A percentile compares a stretch with the other conserved stretches of the same genome.
phyloP scores from a whole-genome alignment of 2,888 invertebrate species.

The Clepsis dumicolana region DNA sequence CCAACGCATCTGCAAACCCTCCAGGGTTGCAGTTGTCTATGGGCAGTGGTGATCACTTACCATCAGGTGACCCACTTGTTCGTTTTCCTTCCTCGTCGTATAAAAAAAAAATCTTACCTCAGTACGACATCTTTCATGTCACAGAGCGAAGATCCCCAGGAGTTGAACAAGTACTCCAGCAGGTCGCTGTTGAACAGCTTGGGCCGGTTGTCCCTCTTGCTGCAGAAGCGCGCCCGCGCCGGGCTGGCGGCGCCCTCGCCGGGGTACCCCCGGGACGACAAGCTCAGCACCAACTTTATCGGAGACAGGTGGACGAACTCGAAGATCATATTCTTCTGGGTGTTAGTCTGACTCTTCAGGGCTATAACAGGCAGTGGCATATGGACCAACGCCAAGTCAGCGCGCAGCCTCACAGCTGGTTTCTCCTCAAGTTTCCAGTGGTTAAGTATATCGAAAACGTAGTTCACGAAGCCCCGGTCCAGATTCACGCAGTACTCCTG shows the following conservation, averaged over 20 bases:
- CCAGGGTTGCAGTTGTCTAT: too few species aligned
- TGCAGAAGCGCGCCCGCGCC: slow-evolving; percentile 62
- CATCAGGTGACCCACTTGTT: too few species aligned
- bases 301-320: slow-evolving; percentile 87
- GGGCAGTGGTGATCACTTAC: too few species aligned
- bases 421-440: slow-evolving; percentile 86
- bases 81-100: too few species aligned
- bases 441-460: slow-evolving; percentile 87
- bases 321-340: slow-evolving; percentile 76
- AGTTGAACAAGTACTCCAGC: slow-evolving; percentile 87
- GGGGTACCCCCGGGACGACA: slow-evolving; percentile 81
- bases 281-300: slow-evolving; percentile 87
- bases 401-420: slow-evolving; percentile 84
- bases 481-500: slow-evolving; percentile 90
- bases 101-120: slow-evolving; percentile 72
- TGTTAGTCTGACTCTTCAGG: slow-evolving; percentile 70
- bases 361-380: slow-evolving; percentile 84
- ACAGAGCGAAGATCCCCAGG: slow-evolving; percentile 88
- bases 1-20: too few species aligned
- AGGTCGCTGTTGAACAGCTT: slow-evolving; percentile 86
- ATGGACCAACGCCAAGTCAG: slow-evolving; percentile 86
- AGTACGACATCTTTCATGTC: slow-evolving; percentile 89
- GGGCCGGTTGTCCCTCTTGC: slow-evolving; percentile 77
- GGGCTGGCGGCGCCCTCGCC: slow-evolving; percentile 68
- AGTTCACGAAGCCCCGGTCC: slow-evolving; percentile 89